Percentiles rank a stretch among this genome's conserved stretches.
These are phyloP conservation scores for Pelosia muscerda DNA, from an alignment of 2,888 invertebrate species.

Conservation along the genomic window DNA sequence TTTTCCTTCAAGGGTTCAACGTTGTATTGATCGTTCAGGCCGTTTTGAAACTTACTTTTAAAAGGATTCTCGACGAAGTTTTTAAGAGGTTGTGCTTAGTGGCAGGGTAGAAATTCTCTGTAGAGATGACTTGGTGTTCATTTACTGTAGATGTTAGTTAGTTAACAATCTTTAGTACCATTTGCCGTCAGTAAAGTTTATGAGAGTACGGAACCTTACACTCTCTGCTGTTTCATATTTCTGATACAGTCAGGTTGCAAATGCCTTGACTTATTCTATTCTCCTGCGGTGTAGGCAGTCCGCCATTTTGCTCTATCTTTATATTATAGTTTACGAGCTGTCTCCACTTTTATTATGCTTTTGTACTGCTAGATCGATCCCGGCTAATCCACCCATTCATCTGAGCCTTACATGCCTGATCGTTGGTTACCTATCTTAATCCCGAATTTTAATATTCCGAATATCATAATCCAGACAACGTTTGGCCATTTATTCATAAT, in stretches of 20 bases:
- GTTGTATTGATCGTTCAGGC: constrained; percentile 28
- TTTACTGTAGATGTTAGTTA: background rate
- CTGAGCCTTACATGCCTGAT: no score
- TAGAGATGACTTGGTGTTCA: background rate
- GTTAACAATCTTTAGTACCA: background rate
- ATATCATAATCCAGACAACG: no score
- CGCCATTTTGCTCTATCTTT: no score
- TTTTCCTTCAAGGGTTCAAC: constrained; percentile 22
- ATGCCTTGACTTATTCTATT: background rate
- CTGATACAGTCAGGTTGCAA: background rate
- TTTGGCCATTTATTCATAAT: no score
- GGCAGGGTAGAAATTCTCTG: background rate
- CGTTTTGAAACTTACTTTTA: constrained; percentile 21
- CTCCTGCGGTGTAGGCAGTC: no score
- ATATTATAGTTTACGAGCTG: no score
- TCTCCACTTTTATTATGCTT: no score
- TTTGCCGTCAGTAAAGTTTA: background rate
- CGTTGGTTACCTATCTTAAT: no score
- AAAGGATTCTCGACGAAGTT: constrained; percentile 12
- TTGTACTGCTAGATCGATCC: no score
- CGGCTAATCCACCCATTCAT: no score
- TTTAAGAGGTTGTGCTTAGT: background rate
- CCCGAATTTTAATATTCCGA: no score
- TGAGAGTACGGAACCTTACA: background rate
- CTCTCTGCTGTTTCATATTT: background rate